Conservation (phyloP, 1,140 invertebrate genomes). For the Leptopilina clavipes region DNA sequence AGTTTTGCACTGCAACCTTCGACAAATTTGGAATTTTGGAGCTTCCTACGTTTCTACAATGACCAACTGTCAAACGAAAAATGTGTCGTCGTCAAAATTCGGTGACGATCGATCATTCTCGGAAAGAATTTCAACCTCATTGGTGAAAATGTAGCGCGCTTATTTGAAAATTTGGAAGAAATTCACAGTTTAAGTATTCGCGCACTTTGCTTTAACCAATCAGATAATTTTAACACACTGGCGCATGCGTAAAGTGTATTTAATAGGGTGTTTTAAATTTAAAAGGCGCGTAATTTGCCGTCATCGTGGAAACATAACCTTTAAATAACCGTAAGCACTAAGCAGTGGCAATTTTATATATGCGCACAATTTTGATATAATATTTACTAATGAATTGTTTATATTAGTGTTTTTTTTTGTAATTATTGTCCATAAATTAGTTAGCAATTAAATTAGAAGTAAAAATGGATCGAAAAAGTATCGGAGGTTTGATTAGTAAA, state of each 20-base stretch:
- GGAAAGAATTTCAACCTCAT: no score
- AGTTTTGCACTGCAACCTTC: neutral
- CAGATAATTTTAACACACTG: no score
- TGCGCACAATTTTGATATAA: neutral
- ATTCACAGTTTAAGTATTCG: no score
- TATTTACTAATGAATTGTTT: neutral
- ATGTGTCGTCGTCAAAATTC: no score
- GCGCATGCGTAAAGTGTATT: no score
- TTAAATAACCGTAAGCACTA: neutral
- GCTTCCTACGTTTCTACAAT: neutral
- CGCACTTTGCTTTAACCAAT: no score
- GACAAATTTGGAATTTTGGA: neutral
- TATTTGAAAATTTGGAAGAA: no score
- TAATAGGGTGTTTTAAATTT: neutral
- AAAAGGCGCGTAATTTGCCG: constrained; percentile 17
- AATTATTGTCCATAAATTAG: constrained; percentile 22
- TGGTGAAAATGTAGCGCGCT: no score
- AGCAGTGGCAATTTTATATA: neutral
- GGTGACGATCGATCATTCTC: no score
- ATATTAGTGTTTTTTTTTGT: constrained; percentile 9
- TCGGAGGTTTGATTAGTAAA: constrained; percentile 54
- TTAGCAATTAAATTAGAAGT: neutral
- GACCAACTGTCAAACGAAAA: neutral
- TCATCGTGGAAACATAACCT: constrained; percentile 19
- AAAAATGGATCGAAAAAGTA: constrained; percentile 62